phyloP scores from a whole-genome alignment of 1,140 invertebrate genomes.

The Oreohelix idahoensis region DNA sequence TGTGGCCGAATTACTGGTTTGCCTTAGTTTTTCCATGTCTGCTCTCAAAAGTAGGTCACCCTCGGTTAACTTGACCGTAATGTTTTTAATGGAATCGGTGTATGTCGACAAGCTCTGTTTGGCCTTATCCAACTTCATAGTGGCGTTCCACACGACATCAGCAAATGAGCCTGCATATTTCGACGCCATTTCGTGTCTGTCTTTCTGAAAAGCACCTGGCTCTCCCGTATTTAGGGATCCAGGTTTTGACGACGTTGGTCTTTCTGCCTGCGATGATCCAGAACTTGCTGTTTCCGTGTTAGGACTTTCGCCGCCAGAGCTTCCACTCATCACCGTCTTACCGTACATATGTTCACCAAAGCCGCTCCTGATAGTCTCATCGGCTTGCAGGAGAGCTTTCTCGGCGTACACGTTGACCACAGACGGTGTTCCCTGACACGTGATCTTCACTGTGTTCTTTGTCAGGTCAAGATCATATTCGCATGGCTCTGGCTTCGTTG shows the following conservation, averaged over 20 bases:
- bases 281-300: not conserved
- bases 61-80: slow-evolving; percentile 18
- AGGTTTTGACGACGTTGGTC: not conserved
- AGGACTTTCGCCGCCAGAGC: too few species aligned
- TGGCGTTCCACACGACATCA: slow-evolving; percentile 7
- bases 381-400: slow-evolving; percentile 16
- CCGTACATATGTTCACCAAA: too few species aligned
- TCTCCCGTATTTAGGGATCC: not conserved
- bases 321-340: not conserved
- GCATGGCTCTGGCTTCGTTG: not conserved
- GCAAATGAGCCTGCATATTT: not conserved
- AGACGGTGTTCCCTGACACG: slow-evolving; percentile 18
- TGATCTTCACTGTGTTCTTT: slow-evolving; percentile 26
- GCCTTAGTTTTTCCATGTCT: slow-evolving; percentile 31
- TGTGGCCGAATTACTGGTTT: slow-evolving; percentile 21
- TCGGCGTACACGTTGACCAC: slow-evolving; percentile 28
- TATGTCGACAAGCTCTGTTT: slow-evolving; percentile 1
- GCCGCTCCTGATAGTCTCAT: not conserved
- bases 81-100: slow-evolving; percentile 21
- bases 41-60: slow-evolving; percentile 17
- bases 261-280: not conserved
- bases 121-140: slow-evolving; percentile 6
- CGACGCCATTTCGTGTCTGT: not conserved
- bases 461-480: slow-evolving; percentile 27
- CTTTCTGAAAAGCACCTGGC: not conserved